These are phyloP conservation scores for Spisula subtruncata DNA, from an alignment of 2,888 invertebrate genomes.

Conservation along the genomic window DNA sequence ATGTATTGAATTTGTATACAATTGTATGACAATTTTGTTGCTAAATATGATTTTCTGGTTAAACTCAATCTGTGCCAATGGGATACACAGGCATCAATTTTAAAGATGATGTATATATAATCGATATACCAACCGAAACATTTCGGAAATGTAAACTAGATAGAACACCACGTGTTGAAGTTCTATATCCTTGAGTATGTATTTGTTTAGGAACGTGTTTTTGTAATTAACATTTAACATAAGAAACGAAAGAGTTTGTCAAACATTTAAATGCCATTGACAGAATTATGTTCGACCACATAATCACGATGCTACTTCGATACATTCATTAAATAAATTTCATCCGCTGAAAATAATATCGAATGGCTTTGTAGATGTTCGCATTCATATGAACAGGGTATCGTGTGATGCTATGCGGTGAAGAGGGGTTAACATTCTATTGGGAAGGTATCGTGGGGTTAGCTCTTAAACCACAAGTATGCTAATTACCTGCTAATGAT, in stretches of 20 bases:
- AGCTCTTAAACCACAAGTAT: constrained; percentile 12
- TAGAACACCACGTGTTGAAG: not conserved
- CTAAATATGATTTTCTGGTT: not conserved
- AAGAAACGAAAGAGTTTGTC: not conserved
- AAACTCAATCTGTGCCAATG: not conserved
- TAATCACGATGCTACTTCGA: not conserved
- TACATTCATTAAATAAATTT: not conserved
- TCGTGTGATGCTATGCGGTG: not conserved
- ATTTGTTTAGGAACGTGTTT: not conserved
- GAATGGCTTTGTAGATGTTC: not conserved
- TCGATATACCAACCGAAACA: not conserved
- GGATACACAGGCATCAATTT: not conserved
- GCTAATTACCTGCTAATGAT: not conserved
- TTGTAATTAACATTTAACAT: not conserved
- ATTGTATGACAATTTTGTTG: too few species aligned
- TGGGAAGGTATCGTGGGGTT: constrained; percentile 6
- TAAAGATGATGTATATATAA: not conserved
- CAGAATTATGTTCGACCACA: not conserved
- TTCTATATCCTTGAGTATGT: not conserved
- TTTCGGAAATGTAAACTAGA: not conserved
- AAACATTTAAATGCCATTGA: not conserved
- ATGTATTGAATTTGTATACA: too few species aligned
- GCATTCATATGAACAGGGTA: not conserved
- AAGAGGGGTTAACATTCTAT: not conserved
- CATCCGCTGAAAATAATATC: not conserved